Evolutionary conservation across 1,140 invertebrate genomes (phyloP).

Genomic region (Eupeodes corollae): DNA sequence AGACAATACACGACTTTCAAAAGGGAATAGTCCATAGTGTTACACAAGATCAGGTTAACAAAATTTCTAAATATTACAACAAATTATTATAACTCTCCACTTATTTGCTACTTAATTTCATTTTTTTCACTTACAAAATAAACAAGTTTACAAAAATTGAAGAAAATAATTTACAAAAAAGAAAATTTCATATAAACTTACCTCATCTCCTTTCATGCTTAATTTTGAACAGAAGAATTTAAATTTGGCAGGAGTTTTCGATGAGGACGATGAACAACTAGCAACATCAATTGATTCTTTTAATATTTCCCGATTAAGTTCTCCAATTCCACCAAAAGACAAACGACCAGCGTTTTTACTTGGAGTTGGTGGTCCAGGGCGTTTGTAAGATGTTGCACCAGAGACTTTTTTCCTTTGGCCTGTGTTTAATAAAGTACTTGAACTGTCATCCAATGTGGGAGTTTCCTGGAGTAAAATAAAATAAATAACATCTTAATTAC

Average conservation of each 20-base stretch:
- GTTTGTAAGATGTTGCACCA: slow-evolving; percentile 60
- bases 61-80: too few relatives aligned
- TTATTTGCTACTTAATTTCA: too few relatives aligned
- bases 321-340: slow-evolving; percentile 44
- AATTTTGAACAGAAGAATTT: slow-evolving; percentile 28
- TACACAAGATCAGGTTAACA: too few relatives aligned
- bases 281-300: slow-evolving; percentile 18
- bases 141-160: too few relatives aligned
- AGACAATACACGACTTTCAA: too few relatives aligned
- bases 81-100: too few relatives aligned
- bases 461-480: slow-evolving; percentile 37
- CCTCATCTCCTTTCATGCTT: slow-evolving; percentile 24
- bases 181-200: slow-evolving; percentile 4
- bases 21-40: too few relatives aligned
- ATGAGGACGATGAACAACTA: slow-evolving; percentile 6
- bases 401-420: slow-evolving; percentile 43
- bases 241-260: slow-evolving; percentile 31
- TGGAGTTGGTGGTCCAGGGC: slow-evolving; percentile 69
- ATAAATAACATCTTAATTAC: slow-evolving; percentile 7
- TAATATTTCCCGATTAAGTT: slow-evolving; percentile 25
- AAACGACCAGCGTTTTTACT: slow-evolving; percentile 67
- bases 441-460: slow-evolving; percentile 47
- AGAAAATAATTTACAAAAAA: neutral
- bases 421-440: slow-evolving; percentile 46
- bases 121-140: too few relatives aligned